These are phyloP conservation scores for Drosophila austrosaltans DNA, from an alignment of 2,888 invertebrate genomes.

Conservation along the genomic window DNA sequence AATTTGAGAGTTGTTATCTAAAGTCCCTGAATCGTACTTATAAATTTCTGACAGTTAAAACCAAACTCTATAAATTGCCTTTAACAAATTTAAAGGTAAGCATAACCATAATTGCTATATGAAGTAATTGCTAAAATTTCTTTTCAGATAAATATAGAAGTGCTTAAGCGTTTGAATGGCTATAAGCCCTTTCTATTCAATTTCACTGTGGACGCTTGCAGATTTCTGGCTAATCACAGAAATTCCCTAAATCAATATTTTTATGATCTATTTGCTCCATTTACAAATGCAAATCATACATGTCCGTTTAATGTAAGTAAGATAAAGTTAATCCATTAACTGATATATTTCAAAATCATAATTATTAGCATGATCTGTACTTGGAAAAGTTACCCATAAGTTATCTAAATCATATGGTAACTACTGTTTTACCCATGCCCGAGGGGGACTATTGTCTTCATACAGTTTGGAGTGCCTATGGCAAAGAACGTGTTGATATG, in stretches of 20 bases:
- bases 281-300: constrained; percentile 9
- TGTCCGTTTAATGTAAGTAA: constrained; percentile 17
- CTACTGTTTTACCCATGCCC: constrained; percentile 7
- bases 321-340: not conserved
- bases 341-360: not conserved
- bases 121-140: not conserved
- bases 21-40: constrained; percentile 21
- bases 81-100: constrained; percentile 3
- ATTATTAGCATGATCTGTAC: constrained; percentile 4
- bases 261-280: not conserved
- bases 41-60: constrained; percentile 16
- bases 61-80: not conserved
- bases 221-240: constrained; percentile 8
- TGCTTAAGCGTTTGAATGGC: constrained; percentile 3
- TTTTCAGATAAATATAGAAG: not conserved
- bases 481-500: not conserved
- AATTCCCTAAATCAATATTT: constrained; percentile 2
- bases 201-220: constrained; percentile 9
- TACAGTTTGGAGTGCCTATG: not conserved
- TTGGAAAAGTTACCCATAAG: constrained; percentile 15
- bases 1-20: constrained; percentile 16
- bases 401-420: not conserved
- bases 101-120: not conserved
- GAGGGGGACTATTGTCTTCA: constrained; percentile 1
- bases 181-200: constrained; percentile 19